Base-by-base conservation (phyloP, 2,797 vertebrate genomes). In the Rousettus madagascariensis region DNA sequence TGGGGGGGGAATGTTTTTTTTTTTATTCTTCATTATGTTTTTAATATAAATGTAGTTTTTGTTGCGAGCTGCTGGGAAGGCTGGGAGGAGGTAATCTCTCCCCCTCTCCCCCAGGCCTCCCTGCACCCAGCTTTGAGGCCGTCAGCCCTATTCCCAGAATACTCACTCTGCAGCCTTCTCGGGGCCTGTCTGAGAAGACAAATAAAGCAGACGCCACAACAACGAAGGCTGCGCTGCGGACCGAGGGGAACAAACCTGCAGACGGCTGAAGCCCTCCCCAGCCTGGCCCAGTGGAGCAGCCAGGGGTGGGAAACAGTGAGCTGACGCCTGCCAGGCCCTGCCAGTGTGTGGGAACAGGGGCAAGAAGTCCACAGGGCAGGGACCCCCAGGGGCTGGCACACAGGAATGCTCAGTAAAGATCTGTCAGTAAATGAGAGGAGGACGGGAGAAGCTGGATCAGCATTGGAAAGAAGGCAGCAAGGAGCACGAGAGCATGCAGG, bases 31-130 rank as follows among this genome's bases (percentile, higher is more conserved):
- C 96, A 97, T 98, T 98, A 98, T 43, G 96, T 95, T 97, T 98
- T 98, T 98, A 98, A 98, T 98, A 98, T 96, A 98, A 98, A 98
- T 98, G 97, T 90, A 83, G 0, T 97, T 98, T 98, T 98, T 97
- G 98, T 97, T 97, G 97, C 96, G 1, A 86, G 93, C 96, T 97
- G 89, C 95, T 97, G 97, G 97, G 97, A 98, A 98, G 93, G 86
- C 92, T 92, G 93, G 79, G 28, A n/a, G 57, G 22, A 33, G 92
- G 88, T 15, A 0, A 53, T 26, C 38, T 46, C 57, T 43, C 15
- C 66, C 84, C n/a, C 26, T 61, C 0, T 26, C 28, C 33, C n/a
- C 33, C 4, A 11, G 0, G 12, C 26, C 86, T 83, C 63, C 38
- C 49, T 13, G 0, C 33, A 66, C 88, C 38, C 22, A 13, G 59